Percentiles rank a stretch among this genome's conserved stretches.
Conservation (phyloP, 2,797 vertebrate species). For the Urophycis tenuis region DNA sequence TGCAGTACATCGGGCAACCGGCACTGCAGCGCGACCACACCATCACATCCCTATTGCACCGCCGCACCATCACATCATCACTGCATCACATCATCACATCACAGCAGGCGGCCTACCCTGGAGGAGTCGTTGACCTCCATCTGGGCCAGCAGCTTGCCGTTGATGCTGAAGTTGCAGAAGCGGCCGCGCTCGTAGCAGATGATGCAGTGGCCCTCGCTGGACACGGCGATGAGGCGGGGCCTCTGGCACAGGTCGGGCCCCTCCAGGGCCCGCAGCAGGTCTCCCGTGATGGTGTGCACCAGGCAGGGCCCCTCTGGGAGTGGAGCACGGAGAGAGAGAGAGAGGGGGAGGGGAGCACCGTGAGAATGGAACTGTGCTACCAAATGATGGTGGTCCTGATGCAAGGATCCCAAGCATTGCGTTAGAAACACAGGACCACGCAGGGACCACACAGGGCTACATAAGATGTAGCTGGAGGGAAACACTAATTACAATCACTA, state of each 20-base stretch:
- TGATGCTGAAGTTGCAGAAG: slow-evolving; percentile 99
- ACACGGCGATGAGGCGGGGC: slow-evolving; percentile 89
- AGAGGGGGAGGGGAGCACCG: too few species aligned
- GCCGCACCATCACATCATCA: too few species aligned
- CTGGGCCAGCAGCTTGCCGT: slow-evolving; percentile 94
- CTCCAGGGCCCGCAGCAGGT: slow-evolving; percentile 87
- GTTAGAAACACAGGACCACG: too few species aligned
- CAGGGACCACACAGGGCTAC: too few species aligned
- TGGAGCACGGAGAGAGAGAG: neutral
- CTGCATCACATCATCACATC: neutral
- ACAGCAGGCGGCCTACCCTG: slow-evolving; percentile 68
- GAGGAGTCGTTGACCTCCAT: slow-evolving; percentile 98
- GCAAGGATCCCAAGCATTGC: too few species aligned
- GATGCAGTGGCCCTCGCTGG: slow-evolving; percentile 94
- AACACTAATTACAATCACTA: too few species aligned
- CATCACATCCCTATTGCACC: neutral
- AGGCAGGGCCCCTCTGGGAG: slow-evolving; percentile 90
- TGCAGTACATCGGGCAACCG: neutral
- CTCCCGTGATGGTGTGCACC: slow-evolving; percentile 92
- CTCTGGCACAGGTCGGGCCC: slow-evolving; percentile 85
- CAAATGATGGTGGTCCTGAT: too few species aligned
- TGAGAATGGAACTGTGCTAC: neutral
- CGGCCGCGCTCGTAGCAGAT: slow-evolving; percentile 96
- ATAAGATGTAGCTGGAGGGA: too few species aligned
- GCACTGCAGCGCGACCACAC: neutral